A percentile compares a stretch with the other conserved stretches of the same genome.
Conservation (phyloP, 2,888 invertebrate species). For the Parascotia fuliginaria region DNA sequence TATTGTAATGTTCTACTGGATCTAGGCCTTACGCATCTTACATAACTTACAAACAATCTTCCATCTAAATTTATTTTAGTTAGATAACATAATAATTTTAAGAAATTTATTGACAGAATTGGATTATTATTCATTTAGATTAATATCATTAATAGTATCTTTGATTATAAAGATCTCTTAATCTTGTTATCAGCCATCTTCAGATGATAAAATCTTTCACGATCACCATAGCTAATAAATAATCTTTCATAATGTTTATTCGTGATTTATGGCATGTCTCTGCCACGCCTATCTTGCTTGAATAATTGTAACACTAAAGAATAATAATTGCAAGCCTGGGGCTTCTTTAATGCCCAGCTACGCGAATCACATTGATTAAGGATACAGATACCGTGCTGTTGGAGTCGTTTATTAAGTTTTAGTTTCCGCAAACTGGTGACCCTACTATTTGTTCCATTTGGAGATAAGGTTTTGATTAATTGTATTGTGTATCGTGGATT, state of each 20-base stretch:
- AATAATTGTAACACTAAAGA: slow-evolving; percentile 49
- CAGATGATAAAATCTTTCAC: slow-evolving; percentile 20
- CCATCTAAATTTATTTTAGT: too few relatives aligned
- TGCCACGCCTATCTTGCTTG: slow-evolving; percentile 41
- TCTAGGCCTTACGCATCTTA: too few relatives aligned
- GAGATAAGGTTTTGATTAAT: neutral
- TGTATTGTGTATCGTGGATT: neutral
- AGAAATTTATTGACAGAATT: too few relatives aligned
- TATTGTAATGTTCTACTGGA: too few relatives aligned
- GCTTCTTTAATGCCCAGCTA: slow-evolving; percentile 46
- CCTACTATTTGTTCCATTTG: slow-evolving; percentile 34
- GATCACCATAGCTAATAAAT: slow-evolving; percentile 25
- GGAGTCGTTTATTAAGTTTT: slow-evolving; percentile 49
- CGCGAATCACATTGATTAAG: slow-evolving; percentile 62
- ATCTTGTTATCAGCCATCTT: neutral
- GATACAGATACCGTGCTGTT: slow-evolving; percentile 51
- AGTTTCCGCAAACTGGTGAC: slow-evolving; percentile 41
- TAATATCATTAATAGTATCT: too few relatives aligned
- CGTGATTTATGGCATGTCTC: slow-evolving; percentile 49
- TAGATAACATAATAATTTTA: too few relatives aligned
- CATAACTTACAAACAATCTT: too few relatives aligned
- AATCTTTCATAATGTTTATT: slow-evolving; percentile 31
- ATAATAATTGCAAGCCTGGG: slow-evolving; percentile 52
- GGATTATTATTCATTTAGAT: too few relatives aligned
- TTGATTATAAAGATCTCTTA: neutral